Evolutionary conservation across 2,113 vertebrate species (phyloP), one percentile per base, ranked within the genome.

Genomic region (Rhinolophus ferrumequinum): DNA sequence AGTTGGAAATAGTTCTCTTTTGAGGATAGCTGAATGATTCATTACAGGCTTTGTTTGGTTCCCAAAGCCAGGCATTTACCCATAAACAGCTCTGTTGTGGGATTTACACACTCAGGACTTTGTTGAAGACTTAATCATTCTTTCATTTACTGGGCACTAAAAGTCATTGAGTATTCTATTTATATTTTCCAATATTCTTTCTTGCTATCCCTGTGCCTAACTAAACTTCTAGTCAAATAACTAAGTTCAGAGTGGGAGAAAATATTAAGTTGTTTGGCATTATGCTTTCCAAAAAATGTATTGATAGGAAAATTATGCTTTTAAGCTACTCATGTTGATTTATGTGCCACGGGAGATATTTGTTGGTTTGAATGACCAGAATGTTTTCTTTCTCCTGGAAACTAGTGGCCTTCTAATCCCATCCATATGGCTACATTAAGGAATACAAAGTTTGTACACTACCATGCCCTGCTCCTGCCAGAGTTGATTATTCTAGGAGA

Each of bases 1-100:
- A 73, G 66, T 44, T 52, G 52, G 54, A 94, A 79, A 87, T 58
- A 41, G 38, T 12, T 92, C 52, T 97, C 13, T 92, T 83, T 88
- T 30, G 52, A 93, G 56, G 62, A 79, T 8, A 38, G 54, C 41
- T 76, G 70, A 89, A 44, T 58, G 70, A 72, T 28, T 92, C 10
- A 56, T 89, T 72, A 10, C 5, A n/a, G 56, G 54, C 16, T 89
- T 82, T 88, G 33, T 56, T 88, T 93, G 75, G 69, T 8, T 75
- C 41, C 44, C 6, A 88, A 79, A 70, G 18, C 26, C 22, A 5
- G 54, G 22, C 30, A 38, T 50, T 60, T 88, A 22, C 13, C 60
- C 10, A 38, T 87, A 50, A 89, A 38, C 3, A 70, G 22, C 52
- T 75, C 60, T 66, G 24, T 4, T 47, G 19, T 86, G 50, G 35